Conservation (phyloP, 2,888 invertebrate genomes). For the Aspidapion aeneum region DNA sequence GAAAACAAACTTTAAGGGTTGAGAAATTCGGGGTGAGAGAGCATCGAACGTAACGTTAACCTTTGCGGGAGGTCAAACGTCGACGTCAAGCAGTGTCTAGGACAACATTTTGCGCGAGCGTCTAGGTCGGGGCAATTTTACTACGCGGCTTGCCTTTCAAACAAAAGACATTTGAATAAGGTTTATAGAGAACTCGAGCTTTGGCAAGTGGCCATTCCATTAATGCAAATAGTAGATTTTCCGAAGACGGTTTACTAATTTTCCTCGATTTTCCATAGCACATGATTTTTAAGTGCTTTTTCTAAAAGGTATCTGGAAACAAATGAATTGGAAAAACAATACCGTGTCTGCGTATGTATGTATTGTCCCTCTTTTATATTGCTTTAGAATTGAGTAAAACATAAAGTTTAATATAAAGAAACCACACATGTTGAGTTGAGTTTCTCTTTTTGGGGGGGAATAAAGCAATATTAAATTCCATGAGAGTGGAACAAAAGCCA, state of each 20-base stretch:
- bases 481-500: no score
- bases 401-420: no score
- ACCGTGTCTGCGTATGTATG: no score
- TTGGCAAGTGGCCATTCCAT: background rate
- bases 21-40: constrained; percentile 24
- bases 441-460: no score
- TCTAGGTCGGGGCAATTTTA: constrained; percentile 25
- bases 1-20: background rate
- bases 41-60: constrained; percentile 29
- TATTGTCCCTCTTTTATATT: no score
- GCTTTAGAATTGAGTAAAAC: no score
- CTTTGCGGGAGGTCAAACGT: constrained; percentile 21
- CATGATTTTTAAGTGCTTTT: background rate
- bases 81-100: constrained; percentile 25
- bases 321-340: no score
- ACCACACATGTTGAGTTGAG: no score
- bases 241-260: background rate
- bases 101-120: constrained; percentile 25
- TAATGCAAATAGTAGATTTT: background rate
- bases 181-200: background rate
- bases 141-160: background rate
- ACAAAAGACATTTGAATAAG: background rate
- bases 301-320: no score
- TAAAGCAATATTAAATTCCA: no score
- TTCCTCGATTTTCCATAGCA: background rate